A percentile compares a stretch with the other conserved stretches of the same genome.
Evolutionary conservation across 2,797 vertebrate species (phyloP).

Genomic region (Hozukius guyotensis): DNA sequence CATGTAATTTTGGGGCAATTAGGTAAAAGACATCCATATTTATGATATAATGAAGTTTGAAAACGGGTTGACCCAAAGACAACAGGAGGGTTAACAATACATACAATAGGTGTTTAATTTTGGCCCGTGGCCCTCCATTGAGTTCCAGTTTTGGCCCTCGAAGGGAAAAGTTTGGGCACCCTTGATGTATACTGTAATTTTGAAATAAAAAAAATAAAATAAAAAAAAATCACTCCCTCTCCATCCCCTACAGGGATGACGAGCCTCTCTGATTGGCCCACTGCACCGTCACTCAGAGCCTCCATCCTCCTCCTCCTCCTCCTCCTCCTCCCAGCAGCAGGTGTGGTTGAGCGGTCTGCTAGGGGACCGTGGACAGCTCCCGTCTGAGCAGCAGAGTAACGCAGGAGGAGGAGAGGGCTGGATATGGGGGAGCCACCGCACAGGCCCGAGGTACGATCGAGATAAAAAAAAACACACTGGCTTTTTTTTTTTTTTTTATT

Average conservation of each 20-base stretch:
- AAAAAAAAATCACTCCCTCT: constrained; percentile 10
- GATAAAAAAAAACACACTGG: constrained; percentile 63
- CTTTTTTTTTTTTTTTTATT: constrained; percentile 27
- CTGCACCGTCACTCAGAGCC: neutral
- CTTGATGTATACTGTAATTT: too few relatives aligned
- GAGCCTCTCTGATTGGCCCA: neutral
- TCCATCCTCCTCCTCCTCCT: neutral
- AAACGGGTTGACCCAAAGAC: too few relatives aligned
- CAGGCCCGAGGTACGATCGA: constrained; percentile 84
- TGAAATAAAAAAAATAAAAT: too few relatives aligned
- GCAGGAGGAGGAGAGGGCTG: constrained; percentile 88
- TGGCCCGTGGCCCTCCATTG: too few relatives aligned
- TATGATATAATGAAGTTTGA: too few relatives aligned
- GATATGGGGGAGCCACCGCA: constrained; percentile 89
- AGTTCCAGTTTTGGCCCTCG: too few relatives aligned
- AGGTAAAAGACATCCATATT: too few relatives aligned
- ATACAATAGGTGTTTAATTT: too few relatives aligned
- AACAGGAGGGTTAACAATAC: too few relatives aligned
- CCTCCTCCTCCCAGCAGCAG: constrained; percentile 55
- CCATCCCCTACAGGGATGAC: accelerated
- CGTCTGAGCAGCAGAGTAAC: constrained; percentile 64
- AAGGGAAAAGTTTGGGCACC: too few relatives aligned
- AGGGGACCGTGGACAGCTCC: constrained; percentile 91
- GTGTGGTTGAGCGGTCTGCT: constrained; percentile 85
- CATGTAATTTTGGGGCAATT: too few relatives aligned